These are phyloP conservation scores for Dendrolimus houi DNA, from an alignment of 2,888 invertebrate genomes.

Conservation along the genomic window DNA sequence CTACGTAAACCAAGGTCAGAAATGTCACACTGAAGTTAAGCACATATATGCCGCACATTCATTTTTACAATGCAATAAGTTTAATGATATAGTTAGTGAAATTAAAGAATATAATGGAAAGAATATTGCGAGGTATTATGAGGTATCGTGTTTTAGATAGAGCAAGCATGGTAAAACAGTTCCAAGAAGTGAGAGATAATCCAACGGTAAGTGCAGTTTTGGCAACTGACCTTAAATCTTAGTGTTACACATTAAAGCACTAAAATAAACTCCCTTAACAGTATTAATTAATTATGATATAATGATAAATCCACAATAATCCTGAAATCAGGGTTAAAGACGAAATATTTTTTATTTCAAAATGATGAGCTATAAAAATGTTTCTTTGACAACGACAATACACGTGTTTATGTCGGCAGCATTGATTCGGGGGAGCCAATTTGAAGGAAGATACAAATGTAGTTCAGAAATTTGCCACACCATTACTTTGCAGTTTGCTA, in stretches of 20 bases:
- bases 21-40: slow-evolving; percentile 42
- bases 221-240: slow-evolving; percentile 24
- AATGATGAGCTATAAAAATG: too few species aligned
- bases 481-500: too few species aligned
- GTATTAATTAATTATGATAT: not conserved
- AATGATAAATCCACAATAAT: too few species aligned
- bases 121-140: slow-evolving; percentile 93
- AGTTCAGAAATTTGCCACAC: too few species aligned
- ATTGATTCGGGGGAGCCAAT: too few species aligned
- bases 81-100: slow-evolving; percentile 11
- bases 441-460: too few species aligned
- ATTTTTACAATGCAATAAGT: slow-evolving; percentile 4
- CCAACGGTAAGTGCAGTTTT: slow-evolving; percentile 81
- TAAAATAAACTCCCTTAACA: not conserved
- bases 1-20: slow-evolving; percentile 59
- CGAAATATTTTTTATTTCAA: too few species aligned
- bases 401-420: too few species aligned
- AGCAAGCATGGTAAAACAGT: slow-evolving; percentile 93
- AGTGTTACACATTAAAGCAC: not conserved
- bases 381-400: too few species aligned
- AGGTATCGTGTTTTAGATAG: slow-evolving; percentile 88
- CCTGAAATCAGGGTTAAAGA: too few species aligned
- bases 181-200: slow-evolving; percentile 91
- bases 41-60: slow-evolving; percentile 12
- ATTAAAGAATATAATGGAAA: slow-evolving; percentile 79